Evolutionary conservation across 2,113 vertebrate genomes (phyloP), one percentile per base, ranked within the genome.

Genomic region (Anhinga rufa): DNA sequence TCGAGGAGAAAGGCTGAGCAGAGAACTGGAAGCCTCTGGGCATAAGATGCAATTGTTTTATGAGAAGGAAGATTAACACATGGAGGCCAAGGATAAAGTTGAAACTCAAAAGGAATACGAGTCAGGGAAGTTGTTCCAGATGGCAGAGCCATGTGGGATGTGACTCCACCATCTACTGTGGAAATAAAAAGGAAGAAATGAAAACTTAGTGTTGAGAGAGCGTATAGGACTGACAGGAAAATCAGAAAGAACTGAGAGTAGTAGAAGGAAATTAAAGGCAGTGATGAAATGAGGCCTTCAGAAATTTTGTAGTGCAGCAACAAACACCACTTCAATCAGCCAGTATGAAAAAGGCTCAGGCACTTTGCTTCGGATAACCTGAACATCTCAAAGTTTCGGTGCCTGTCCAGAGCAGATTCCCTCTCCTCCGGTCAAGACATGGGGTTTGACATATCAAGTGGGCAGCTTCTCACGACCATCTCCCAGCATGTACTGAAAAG

Each of bases 71-170:
- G 42, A 93, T 95, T 94, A 97, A 94, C 58, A 88, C 40, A 57
- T 7, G 72, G 64, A 86, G 92, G 77, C 60, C 89, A 96, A 76
- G 81, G 87, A 94, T 91, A 80, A 93, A 93, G 89, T 62, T 90
- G 77, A 95, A 92, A 95, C 71, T 83, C 92, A 75, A 86, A 97
- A 97, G 52, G 48, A 89, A 29, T 85, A 79, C 72, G 93, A 93
- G 93, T 84, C 91, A 96, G 89, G 86, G 48, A 95, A 96, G 92
- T 52, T 92, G 86, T 78, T 96, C 74, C 93, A 96, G 93, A 96
- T 91, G 92, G 91, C 88, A 91, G 46, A 92, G 83, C 89, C 92
- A 80, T 69, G 88, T 88, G 92, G 84, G 87, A 96, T 83, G 49
- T 75, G 85, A 92, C 81, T 96, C 62, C 62, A 94, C 40, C 46